Conservation (phyloP, 2,888 invertebrate genomes). For the Boloria euphrosyne region DNA sequence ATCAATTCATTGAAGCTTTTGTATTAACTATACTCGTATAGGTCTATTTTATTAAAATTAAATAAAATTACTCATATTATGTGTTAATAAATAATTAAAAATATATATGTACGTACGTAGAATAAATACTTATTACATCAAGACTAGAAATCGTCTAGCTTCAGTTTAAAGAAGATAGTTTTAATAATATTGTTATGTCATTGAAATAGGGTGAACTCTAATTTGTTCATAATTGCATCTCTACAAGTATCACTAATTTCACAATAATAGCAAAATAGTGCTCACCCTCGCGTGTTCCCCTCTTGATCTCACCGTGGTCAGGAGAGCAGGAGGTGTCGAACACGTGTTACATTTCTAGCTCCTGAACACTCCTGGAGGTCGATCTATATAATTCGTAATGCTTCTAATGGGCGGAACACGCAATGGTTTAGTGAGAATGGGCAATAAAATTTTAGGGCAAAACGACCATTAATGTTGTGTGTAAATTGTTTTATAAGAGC, state of each 20-base stretch:
- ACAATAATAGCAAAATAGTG: slow-evolving; percentile 66
- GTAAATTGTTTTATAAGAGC: slow-evolving; percentile 15
- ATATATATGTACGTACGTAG: too few species aligned
- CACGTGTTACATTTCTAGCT: slow-evolving; percentile 75
- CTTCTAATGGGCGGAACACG: slow-evolving; percentile 59
- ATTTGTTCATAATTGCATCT: slow-evolving; percentile 35
- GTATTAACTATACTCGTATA: too few species aligned
- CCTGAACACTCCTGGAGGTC: slow-evolving; percentile 49
- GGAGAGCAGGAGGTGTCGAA: slow-evolving; percentile 67
- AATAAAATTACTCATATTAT: too few species aligned
- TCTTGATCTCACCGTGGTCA: slow-evolving; percentile 52
- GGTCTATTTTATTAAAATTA: too few species aligned
- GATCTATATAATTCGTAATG: slow-evolving; percentile 71
- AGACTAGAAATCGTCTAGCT: not conserved
- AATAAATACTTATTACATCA: too few species aligned
- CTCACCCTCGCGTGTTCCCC: slow-evolving; percentile 56
- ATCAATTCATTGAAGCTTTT: too few species aligned
- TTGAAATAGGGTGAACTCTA: slow-evolving; percentile 13
- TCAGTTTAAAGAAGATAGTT: not conserved
- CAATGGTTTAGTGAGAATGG: slow-evolving; percentile 55
- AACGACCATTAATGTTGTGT: slow-evolving; percentile 35
- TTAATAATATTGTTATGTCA: not conserved
- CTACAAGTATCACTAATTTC: slow-evolving; percentile 65
- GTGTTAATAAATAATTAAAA: too few species aligned
- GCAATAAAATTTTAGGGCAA: slow-evolving; percentile 52